Evolutionary conservation across 1,140 invertebrate genomes (phyloP).

Genomic region (Antheraea pernyi): DNA sequence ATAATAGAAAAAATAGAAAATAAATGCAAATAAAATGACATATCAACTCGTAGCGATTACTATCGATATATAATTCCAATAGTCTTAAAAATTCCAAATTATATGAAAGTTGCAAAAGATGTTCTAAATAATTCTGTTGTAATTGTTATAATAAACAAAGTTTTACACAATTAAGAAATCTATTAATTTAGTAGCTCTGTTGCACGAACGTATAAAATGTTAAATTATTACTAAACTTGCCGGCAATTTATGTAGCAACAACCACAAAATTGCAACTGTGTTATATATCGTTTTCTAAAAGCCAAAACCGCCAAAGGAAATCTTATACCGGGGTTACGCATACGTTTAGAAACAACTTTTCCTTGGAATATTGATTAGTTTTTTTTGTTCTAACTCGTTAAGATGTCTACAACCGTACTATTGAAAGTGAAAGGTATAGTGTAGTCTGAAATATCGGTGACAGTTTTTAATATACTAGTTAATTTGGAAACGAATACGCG

Average conservation of each 20-base stretch:
- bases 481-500: too few relatives aligned
- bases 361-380: neutral
- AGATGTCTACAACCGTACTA: neutral
- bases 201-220: neutral
- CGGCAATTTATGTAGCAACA: neutral
- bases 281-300: conserved; percentile 3
- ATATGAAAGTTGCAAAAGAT: neutral
- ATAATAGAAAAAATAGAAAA: too few relatives aligned
- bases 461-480: neutral
- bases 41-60: conserved; percentile 14
- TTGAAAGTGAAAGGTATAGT: neutral
- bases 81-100: neutral
- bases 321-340: neutral
- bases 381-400: neutral
- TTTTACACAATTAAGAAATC: neutral
- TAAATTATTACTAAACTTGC: neutral
- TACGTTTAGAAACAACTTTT: neutral
- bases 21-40: too few relatives aligned
- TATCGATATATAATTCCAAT: conserved; percentile 25
- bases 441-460: neutral
- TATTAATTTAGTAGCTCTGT: neutral
- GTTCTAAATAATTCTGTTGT: neutral
- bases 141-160: neutral
- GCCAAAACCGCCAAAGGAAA: neutral
- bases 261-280: neutral